phyloP scores from a whole-genome alignment of 2,797 vertebrate species.

The Chloroceryle amazona region DNA sequence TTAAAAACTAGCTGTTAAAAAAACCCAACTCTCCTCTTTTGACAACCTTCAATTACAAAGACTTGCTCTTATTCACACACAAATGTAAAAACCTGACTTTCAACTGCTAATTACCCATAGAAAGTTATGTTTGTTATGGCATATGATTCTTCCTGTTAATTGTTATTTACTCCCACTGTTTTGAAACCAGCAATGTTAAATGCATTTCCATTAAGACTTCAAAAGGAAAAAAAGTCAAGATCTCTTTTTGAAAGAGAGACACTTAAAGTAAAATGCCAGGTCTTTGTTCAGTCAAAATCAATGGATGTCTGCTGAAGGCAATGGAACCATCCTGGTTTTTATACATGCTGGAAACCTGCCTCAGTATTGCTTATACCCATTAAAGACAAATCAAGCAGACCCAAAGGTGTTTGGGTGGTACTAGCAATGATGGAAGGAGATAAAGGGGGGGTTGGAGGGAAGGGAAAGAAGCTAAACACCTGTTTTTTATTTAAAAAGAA shows the following conservation, averaged over 20 bases:
- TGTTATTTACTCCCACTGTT: conserved; percentile 39
- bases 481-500: neutral
- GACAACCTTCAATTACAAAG: conserved; percentile 55
- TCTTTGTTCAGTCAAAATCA: neutral
- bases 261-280: neutral
- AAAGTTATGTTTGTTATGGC: neutral
- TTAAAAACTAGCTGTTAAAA: neutral
- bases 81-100: neutral
- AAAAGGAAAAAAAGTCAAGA: neutral
- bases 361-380: neutral
- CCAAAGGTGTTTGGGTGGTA: neutral
- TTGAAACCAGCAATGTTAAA: conserved; percentile 9
- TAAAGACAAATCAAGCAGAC: neutral
- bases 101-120: conserved; percentile 6
- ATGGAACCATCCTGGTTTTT: neutral
- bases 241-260: neutral
- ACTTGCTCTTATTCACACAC: conserved; percentile 43
- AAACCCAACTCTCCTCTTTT: neutral
- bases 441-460: rapidly evolving
- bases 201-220: neutral
- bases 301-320: neutral
- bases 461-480: neutral
- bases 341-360: neutral
- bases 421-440: neutral
- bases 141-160: neutral